These are phyloP conservation scores for Stylophora pistillata DNA, from an alignment of 64 coral and sea anemone species.

Conservation along the genomic window DNA sequence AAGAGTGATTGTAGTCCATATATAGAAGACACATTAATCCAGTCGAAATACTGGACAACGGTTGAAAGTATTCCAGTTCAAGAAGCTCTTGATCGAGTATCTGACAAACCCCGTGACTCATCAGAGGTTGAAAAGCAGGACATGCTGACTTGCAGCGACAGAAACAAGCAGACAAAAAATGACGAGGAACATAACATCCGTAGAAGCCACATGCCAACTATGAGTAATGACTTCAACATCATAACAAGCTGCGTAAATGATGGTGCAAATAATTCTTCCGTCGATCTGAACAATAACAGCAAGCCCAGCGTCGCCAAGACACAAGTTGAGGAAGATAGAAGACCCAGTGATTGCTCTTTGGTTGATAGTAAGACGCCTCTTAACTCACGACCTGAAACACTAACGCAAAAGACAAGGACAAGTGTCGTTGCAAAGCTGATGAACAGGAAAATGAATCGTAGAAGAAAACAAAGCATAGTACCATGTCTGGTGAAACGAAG, in stretches of 20 bases:
- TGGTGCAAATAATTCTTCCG: not conserved
- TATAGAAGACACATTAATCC: not conserved
- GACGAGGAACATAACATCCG: not conserved
- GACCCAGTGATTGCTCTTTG: not conserved
- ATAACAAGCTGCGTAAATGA: not conserved
- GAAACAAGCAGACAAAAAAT: not conserved
- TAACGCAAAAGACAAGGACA: not conserved
- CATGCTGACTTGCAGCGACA: not conserved
- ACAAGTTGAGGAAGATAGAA: not conserved
- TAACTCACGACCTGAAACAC: not conserved
- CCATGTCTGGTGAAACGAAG: conserved; percentile 1
- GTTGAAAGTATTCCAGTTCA: not conserved
- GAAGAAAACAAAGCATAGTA: conserved; percentile 43
- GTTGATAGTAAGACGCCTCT: not conserved
- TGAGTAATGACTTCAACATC: not conserved
- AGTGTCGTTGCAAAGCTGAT: conserved; percentile 41
- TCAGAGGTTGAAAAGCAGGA: not conserved
- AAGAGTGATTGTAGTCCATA: not conserved
- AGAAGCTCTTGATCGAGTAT: not conserved
- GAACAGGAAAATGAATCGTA: conserved; percentile 24
- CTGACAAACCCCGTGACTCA: not conserved
- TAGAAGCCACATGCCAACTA: not conserved
- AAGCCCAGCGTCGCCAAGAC: not conserved
- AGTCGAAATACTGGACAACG: conserved; percentile 1
- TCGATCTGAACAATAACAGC: not conserved